These are phyloP conservation scores for Seison nebaliae DNA, from an alignment of 1,140 invertebrate species.

Conservation along the genomic window DNA sequence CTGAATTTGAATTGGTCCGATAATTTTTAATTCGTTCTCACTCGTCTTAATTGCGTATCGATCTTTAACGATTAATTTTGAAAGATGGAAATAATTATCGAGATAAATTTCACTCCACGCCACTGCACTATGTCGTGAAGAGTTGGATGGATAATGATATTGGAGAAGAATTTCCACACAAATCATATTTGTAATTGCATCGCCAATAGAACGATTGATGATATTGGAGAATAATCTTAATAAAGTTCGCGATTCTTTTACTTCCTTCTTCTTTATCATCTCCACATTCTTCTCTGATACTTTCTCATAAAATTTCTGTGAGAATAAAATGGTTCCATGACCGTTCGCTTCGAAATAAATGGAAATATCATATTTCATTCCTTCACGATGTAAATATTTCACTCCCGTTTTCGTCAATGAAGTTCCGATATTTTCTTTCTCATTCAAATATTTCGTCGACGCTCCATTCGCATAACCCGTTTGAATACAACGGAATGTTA, in stretches of 20 bases:
- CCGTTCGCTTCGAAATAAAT: conserved; percentile 99
- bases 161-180: conserved; percentile 76
- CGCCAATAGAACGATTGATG: conserved; percentile 74
- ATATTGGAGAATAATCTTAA: conserved; percentile 46
- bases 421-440: conserved; percentile 28
- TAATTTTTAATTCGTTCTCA: conserved; percentile 52
- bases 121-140: conserved; percentile 34
- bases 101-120: conserved; percentile 4
- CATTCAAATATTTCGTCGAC: conserved; percentile 58
- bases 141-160: too few relatives aligned
- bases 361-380: conserved; percentile 63
- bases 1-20: conserved; percentile 53
- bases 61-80: conserved; percentile 35
- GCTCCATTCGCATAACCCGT: conserved; percentile 94
- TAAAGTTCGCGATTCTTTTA: conserved; percentile 32
- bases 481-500: conserved; percentile 64
- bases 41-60: conserved; percentile 51
- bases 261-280: too few relatives aligned
- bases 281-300: too few relatives aligned
- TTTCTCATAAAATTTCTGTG: too few relatives aligned
- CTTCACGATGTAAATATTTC: conserved; percentile 77
- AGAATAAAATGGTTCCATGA: conserved; percentile 89
- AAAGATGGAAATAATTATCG: conserved; percentile 2
- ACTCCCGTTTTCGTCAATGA: conserved; percentile 62
- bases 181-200: conserved; percentile 79